phyloP scores from a whole-genome alignment of 1,140 invertebrate species.

The Zaprionus ghesquierei region DNA sequence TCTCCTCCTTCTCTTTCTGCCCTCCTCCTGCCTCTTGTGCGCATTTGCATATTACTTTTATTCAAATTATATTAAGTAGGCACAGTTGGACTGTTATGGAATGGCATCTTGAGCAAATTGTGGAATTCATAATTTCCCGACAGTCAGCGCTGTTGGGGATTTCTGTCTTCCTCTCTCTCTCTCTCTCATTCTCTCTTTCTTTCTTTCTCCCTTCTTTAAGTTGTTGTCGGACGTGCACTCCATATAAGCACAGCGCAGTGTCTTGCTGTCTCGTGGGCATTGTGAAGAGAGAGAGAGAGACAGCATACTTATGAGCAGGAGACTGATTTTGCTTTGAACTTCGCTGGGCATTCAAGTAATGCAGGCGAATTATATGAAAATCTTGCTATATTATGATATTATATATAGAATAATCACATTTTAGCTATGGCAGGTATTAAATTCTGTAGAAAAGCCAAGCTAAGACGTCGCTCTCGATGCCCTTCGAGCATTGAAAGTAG shows the following conservation, averaged over 20 bases:
- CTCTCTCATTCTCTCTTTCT: background rate
- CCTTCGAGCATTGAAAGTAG: too few species aligned
- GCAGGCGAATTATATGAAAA: background rate
- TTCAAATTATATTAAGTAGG: conserved; percentile 66
- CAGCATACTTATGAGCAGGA: background rate
- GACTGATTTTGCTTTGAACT: background rate
- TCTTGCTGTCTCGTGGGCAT: background rate
- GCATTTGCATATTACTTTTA: conserved; percentile 64
- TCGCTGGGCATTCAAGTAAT: background rate
- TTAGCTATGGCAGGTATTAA: background rate
- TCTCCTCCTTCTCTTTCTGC: background rate
- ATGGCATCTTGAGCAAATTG: conserved; percentile 37
- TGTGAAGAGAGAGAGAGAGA: background rate
- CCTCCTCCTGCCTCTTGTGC: conserved; percentile 12
- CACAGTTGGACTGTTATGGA: conserved; percentile 40
- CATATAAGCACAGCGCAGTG: background rate
- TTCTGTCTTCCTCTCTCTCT: background rate
- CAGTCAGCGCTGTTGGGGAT: conserved; percentile 1
- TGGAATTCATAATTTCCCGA: conserved; percentile 42
- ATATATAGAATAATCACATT: background rate
- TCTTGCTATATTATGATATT: background rate
- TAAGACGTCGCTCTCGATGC: too few species aligned
- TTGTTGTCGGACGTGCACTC: background rate
- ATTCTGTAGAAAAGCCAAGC: background rate
- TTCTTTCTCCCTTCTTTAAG: too few species aligned